Evolutionary conservation across 2,797 vertebrate genomes (phyloP).

Genomic region (Pantherophis alleghaniensis): DNA sequence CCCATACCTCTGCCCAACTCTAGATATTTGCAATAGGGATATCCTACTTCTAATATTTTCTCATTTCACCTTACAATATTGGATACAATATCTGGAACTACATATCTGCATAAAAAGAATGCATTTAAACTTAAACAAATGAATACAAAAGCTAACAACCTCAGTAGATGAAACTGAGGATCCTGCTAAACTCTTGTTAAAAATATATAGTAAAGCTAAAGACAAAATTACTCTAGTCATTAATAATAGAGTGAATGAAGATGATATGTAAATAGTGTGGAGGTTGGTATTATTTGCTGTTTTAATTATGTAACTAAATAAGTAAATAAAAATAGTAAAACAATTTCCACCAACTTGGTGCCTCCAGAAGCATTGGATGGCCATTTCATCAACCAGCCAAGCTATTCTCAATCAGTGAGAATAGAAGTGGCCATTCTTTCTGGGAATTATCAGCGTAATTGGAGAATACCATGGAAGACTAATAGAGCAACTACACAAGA

Average conservation of each 20-base stretch:
- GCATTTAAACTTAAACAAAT: not conserved
- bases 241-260: not conserved
- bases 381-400: not conserved
- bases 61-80: not conserved
- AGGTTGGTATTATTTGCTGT: not conserved
- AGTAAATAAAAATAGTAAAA: not conserved
- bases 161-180: not conserved
- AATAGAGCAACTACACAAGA: not conserved
- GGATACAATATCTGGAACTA: not conserved
- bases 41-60: not conserved
- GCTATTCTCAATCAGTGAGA: not conserved
- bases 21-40: not conserved
- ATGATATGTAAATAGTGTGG: not conserved
- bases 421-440: not conserved
- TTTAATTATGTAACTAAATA: not conserved
- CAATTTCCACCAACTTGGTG: not conserved
- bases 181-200: rapidly evolving
- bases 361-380: not conserved
- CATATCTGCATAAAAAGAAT: not conserved
- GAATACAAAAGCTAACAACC: not conserved
- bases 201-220: not conserved
- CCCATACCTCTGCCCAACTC: not conserved
- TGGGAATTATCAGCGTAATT: not conserved
- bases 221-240: not conserved
- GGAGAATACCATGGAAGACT: not conserved